Percentiles rank a stretch among this genome's conserved stretches.
phyloP scores from a whole-genome alignment of 2,888 invertebrate genomes.

The Macrophya alboannulata region DNA sequence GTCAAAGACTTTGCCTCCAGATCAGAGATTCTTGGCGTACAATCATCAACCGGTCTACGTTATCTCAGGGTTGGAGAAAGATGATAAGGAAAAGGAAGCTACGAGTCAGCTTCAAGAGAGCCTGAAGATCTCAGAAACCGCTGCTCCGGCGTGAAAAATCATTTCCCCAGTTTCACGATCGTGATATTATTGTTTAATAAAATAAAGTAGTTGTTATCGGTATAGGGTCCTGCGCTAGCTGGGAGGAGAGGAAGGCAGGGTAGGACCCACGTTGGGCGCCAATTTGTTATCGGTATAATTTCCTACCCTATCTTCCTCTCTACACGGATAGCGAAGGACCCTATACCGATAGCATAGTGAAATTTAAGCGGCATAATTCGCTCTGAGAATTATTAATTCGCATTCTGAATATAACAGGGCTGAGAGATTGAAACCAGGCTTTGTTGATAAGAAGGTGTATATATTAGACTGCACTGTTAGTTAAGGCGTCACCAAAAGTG shows the following conservation, averaged over 20 bases:
- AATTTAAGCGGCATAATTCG: not conserved
- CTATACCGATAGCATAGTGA: too few relatives aligned
- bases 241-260: too few relatives aligned
- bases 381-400: too few relatives aligned
- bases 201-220: too few relatives aligned
- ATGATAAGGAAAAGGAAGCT: slow-evolving; percentile 74
- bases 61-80: slow-evolving; percentile 86
- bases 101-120: slow-evolving; percentile 38
- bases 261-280: too few relatives aligned
- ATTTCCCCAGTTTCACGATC: not conserved
- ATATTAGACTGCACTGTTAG: slow-evolving; percentile 11
- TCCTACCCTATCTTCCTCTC: too few relatives aligned
- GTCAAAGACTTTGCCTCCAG: slow-evolving; percentile 63
- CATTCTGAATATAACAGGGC: too few relatives aligned
- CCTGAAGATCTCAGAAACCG: slow-evolving; percentile 37
- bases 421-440: not conserved
- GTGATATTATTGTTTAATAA: slow-evolving; percentile 29
- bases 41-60: slow-evolving; percentile 86
- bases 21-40: slow-evolving; percentile 83
- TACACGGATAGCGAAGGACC: too few relatives aligned
- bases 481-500: not conserved
- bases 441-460: not conserved
- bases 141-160: slow-evolving; percentile 1
- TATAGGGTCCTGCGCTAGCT: too few relatives aligned
- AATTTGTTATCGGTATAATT: too few relatives aligned